phyloP scores from a whole-genome alignment of 2,888 invertebrate species.

The Nemapogon koenigi region DNA sequence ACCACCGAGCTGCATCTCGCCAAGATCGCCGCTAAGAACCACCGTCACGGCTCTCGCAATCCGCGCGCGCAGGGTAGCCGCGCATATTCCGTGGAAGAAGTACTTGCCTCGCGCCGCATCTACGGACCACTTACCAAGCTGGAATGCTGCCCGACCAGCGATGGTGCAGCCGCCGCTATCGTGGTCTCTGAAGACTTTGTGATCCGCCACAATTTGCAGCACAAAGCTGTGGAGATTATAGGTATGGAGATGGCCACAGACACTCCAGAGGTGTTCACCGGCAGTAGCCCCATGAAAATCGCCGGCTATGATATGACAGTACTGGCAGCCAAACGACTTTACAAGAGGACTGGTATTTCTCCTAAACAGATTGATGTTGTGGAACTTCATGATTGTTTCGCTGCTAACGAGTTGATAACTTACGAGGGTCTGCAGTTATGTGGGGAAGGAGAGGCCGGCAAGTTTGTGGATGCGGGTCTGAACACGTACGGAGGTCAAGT shows the following conservation, averaged over 20 bases:
- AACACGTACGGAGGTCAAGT: slow-evolving; percentile 83
- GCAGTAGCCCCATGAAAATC: slow-evolving; percentile 51
- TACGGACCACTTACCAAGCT: slow-evolving; percentile 86
- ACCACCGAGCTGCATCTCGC: not conserved
- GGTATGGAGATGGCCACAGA: slow-evolving; percentile 92
- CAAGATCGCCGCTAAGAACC: not conserved
- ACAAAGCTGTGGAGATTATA: slow-evolving; percentile 81
- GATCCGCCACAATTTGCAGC: slow-evolving; percentile 71
- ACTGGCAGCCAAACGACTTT: slow-evolving; percentile 72
- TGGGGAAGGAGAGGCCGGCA: slow-evolving; percentile 80
- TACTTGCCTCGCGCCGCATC: slow-evolving; percentile 27
- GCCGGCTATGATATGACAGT: slow-evolving; percentile 88
- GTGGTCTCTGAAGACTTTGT: slow-evolving; percentile 85
- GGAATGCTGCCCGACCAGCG: slow-evolving; percentile 93
- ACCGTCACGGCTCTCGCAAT: not conserved
- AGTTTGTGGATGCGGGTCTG: slow-evolving; percentile 82
- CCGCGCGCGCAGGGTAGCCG: not conserved
- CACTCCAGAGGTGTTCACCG: slow-evolving; percentile 66
- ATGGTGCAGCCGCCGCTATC: slow-evolving; percentile 88
- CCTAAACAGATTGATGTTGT: slow-evolving; percentile 83
- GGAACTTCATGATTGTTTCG: slow-evolving; percentile 93
- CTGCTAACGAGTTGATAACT: slow-evolving; percentile 88
- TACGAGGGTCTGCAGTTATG: slow-evolving; percentile 91
- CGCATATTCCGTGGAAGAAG: not conserved
- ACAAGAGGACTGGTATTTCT: slow-evolving; percentile 67